Evolutionary conservation across 2,113 vertebrate species (phyloP).

Genomic region (Orthochromis malagaraziensis): DNA sequence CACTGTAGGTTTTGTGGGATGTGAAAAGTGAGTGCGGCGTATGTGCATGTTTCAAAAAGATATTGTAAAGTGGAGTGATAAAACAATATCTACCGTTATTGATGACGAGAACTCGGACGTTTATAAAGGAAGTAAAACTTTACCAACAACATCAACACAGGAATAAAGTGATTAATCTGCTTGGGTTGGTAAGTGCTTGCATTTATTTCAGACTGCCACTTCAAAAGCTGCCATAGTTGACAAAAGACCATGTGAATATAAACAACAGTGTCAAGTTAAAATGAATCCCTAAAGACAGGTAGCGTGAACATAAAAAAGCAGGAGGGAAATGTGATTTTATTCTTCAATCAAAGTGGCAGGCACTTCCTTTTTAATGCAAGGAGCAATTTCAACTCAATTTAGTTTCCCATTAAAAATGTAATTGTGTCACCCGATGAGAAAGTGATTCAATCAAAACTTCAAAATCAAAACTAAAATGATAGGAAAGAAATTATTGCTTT

Average conservation of each 20-base stretch:
- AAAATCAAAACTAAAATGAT: slow-evolving; percentile 38
- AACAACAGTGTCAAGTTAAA: slow-evolving; percentile 15
- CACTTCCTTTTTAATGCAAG: not conserved
- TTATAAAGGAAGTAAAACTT: slow-evolving; percentile 5
- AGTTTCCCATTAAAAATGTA: slow-evolving; percentile 44
- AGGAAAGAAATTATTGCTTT: slow-evolving; percentile 8
- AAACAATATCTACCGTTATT: slow-evolving; percentile 2
- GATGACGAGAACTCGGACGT: not conserved
- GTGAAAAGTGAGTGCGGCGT: not conserved
- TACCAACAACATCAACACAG: not conserved
- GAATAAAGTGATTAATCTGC: slow-evolving; percentile 8
- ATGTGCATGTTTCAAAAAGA: not conserved
- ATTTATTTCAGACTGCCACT: slow-evolving; percentile 20
- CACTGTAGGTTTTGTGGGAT: not conserved
- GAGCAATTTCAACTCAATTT: slow-evolving; percentile 49
- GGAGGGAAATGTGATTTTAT: slow-evolving; percentile 24
- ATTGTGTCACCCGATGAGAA: slow-evolving; percentile 31
- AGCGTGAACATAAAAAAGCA: not conserved
- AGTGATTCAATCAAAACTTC: slow-evolving; percentile 43
- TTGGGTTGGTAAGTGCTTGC: not conserved
- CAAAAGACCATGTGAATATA: slow-evolving; percentile 23
- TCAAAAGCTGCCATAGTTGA: slow-evolving; percentile 13
- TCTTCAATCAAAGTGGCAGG: slow-evolving; percentile 21
- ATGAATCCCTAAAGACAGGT: slow-evolving; percentile 16
- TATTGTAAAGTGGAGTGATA: not conserved